Conservation (phyloP, 1,140 invertebrate genomes). For the Hirudo medicinalis region DNA sequence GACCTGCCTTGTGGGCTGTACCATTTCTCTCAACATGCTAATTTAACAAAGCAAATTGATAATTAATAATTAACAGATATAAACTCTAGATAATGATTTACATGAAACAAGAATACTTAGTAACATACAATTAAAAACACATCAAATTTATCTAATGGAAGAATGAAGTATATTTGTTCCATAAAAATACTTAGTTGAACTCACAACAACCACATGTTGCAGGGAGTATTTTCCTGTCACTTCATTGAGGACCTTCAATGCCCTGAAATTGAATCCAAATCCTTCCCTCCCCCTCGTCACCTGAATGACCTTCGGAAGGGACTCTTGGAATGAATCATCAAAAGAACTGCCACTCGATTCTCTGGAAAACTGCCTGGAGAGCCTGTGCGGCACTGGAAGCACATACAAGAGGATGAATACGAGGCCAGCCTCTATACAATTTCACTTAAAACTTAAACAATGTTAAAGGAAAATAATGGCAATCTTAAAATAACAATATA, state of each 20-base stretch:
- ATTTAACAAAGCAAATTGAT: neutral
- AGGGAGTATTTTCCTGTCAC: neutral
- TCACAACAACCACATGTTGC: neutral
- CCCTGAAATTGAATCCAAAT: constrained; percentile 3
- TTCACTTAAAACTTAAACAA: no score
- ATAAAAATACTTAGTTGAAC: neutral
- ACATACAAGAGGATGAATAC: neutral
- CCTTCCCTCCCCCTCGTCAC: neutral
- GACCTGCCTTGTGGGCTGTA: neutral
- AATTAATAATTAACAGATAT: no score
- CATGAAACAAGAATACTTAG: no score
- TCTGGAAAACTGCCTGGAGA: neutral
- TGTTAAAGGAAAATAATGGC: no score
- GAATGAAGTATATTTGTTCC: neutral
- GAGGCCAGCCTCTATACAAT: no score
- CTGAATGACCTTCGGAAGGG: neutral
- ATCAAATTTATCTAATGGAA: no score
- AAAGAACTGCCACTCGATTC: constrained; percentile 10
- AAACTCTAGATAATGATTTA: no score
- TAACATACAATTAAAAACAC: no score
- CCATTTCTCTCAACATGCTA: neutral
- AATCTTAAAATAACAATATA: no score
- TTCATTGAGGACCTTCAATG: neutral
- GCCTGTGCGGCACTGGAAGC: neutral
- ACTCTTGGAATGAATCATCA: neutral